Evolutionary conservation across 2,797 vertebrate species (phyloP).

Genomic region (Schizothorax lantsangensis): DNA sequence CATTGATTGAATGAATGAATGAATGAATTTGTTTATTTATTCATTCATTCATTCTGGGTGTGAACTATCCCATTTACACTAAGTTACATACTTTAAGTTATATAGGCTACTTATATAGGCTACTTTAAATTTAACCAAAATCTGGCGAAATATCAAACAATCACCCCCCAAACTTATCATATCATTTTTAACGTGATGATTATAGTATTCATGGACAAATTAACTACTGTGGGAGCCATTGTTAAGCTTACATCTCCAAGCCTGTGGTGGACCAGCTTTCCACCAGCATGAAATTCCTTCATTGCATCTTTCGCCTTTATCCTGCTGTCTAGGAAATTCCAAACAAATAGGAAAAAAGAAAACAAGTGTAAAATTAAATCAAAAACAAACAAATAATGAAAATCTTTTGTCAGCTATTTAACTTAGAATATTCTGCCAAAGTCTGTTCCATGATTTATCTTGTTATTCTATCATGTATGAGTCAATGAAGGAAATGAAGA

Average conservation of each 20-base stretch:
- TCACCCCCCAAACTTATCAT: background rate
- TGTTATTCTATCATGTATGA: background rate
- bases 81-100: background rate
- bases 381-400: background rate
- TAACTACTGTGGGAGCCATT: background rate
- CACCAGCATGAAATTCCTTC: conserved; percentile 83
- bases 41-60: background rate
- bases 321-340: conserved; percentile 78
- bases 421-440: background rate
- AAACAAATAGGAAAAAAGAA: background rate
- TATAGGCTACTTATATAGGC: background rate
- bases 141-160: background rate
- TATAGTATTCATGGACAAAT: background rate
- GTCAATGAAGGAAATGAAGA: background rate
- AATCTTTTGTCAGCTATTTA: background rate
- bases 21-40: too few relatives aligned
- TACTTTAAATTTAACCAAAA: background rate
- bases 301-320: conserved; percentile 88
- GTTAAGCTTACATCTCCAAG: conserved; percentile 80
- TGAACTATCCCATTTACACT: background rate
- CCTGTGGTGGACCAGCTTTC: conserved; percentile 76
- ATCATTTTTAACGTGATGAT: background rate
- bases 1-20: too few relatives aligned
- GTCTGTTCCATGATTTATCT: background rate
- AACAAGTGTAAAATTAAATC: background rate